phyloP scores from a whole-genome alignment of 2,888 invertebrate species.

The Cantharis rufa region DNA sequence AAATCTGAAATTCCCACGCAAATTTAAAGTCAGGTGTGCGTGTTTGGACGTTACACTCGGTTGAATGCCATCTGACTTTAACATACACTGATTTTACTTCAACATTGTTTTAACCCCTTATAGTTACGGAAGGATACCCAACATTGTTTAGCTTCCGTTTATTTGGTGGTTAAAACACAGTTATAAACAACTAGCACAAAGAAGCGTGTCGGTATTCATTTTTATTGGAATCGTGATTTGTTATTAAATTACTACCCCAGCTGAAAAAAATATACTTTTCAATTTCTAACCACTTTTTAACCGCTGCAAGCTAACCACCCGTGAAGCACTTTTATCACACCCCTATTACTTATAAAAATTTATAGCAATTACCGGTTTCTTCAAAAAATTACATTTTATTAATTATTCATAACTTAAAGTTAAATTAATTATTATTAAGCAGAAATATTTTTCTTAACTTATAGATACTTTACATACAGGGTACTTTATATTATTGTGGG shows the following conservation, averaged over 20 bases:
- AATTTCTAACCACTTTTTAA: neutral
- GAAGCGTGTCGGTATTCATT: constrained; percentile 44
- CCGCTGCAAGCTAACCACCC: neutral
- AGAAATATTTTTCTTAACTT: too few relatives aligned
- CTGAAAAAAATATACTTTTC: neutral
- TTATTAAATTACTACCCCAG: constrained; percentile 28
- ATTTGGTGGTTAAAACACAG: constrained; percentile 44
- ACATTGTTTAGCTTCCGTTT: constrained; percentile 50
- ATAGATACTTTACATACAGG: too few relatives aligned
- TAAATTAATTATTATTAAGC: too few relatives aligned
- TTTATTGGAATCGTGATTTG: constrained; percentile 42
- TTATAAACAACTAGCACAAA: constrained; percentile 47
- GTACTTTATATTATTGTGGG: too few relatives aligned
- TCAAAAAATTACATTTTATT: neutral
- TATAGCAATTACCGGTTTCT: neutral
- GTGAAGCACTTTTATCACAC: neutral
- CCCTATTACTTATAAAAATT: neutral
- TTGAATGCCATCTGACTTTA: constrained; percentile 35
- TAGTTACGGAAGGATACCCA: constrained; percentile 47
- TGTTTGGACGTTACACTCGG: constrained; percentile 19
- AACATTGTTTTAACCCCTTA: constrained; percentile 44
- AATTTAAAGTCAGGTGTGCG: constrained; percentile 21
- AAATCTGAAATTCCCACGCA: constrained; percentile 17
- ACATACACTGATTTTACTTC: constrained; percentile 38
- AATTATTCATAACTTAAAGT: neutral